phyloP scores from a whole-genome alignment of 2,113 vertebrate species.

The Mus musculus region DNA sequence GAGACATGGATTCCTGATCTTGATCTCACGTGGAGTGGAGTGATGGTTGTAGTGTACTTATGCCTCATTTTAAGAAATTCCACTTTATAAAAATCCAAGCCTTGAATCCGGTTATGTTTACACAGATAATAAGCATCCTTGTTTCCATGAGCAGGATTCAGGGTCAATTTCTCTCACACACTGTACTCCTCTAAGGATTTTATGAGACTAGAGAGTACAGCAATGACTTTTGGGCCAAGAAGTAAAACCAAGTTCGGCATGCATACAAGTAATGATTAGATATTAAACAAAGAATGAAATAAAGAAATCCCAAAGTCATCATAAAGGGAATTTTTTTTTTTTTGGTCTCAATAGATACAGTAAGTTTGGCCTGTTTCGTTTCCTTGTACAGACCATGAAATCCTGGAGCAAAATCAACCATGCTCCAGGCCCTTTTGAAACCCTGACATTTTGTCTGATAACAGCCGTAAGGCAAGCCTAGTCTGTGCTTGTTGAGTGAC shows the following conservation, averaged over 20 bases:
- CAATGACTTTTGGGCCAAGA: background rate
- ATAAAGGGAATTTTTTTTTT: background rate
- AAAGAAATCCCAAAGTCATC: slow-evolving; percentile 16
- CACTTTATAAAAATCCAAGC: background rate
- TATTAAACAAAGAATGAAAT: slow-evolving; percentile 32
- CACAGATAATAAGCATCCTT: background rate
- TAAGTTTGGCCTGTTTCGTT: background rate
- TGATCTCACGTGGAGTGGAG: background rate
- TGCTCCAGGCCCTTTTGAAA: background rate
- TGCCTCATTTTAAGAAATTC: background rate
- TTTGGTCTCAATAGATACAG: background rate
- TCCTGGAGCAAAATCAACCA: background rate
- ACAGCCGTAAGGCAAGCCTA: background rate
- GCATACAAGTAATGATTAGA: slow-evolving; percentile 20
- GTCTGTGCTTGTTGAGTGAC: background rate
- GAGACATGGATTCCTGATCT: background rate
- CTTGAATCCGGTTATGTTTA: slow-evolving; percentile 1
- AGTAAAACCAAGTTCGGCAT: slow-evolving; percentile 38
- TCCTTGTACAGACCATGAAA: background rate
- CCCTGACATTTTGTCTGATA: background rate
- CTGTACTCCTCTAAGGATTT: slow-evolving; percentile 15
- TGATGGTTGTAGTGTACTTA: background rate
- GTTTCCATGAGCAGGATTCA: background rate
- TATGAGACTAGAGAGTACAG: slow-evolving; percentile 34
- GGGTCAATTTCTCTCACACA: background rate